Base-by-base conservation (phyloP, 2,797 vertebrate species). In the Austrolebias charrua region DNA sequence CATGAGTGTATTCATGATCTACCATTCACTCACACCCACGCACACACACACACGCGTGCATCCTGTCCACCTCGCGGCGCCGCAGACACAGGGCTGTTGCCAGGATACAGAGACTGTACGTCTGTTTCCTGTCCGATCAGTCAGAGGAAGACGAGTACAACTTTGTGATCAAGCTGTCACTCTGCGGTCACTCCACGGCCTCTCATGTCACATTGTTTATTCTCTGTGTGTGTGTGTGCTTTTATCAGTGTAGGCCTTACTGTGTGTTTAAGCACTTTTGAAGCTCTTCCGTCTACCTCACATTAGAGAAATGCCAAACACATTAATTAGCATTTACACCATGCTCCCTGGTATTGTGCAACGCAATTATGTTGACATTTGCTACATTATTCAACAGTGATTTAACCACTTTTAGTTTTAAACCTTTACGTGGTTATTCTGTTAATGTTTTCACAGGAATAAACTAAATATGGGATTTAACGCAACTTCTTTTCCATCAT, bases 111-210 rank as follows among this genome's bases (percentile, higher is more conserved):
- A 72, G 63, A 67, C 66, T 66, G 63, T 14, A 55, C 24, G 65
- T 82, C 70, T 84, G 86, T 75, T 90, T 88, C 82, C 83, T 82
- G 77, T 79, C 59, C 16, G 73, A 81, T 86, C 72, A 74, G 79
- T 85, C 78, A 77, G 54, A 82, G 69, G 63, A 81, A 76, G 60
- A 76, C 60, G 68, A 75, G 59, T 70, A 54, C 62, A 87, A 81
- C 62, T 80, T 83, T 86, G 33, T 69, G 80, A 88, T 85, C 72
- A 73, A 83, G 72, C 80, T 80, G 81, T 83, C 83, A 80, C 61
- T 68, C 64, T 69, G 6, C 20, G 20, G 53, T 68, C 72, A 51
- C 69, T 69, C 55, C 54, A 52, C 49, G 53, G 65, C 40, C 64
- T 78, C 70, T 80, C 44, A 78, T 72, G 58, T 73, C 29, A 28